Evolutionary conservation across 2,888 invertebrate species (phyloP), one percentile per base, ranked within the genome.

Genomic region (Hypomecis punctinalis): DNA sequence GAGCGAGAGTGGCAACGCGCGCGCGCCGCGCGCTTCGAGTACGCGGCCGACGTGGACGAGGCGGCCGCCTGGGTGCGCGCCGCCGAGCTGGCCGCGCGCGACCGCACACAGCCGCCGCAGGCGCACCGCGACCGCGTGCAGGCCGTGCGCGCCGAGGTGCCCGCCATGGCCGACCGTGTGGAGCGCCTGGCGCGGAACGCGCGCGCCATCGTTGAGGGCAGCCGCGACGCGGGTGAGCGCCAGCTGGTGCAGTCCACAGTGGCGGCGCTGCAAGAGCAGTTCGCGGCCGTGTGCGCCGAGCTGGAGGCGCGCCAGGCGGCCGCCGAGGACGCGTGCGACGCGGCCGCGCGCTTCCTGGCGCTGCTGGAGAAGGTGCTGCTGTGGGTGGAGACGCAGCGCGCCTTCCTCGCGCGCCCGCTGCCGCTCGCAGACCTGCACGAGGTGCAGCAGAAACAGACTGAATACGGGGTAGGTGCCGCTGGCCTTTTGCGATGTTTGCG

Each of bases 1-100:
- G 96, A 96, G 80, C 94, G 97, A 83, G 97, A 97, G 85, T 96
- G 97, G 90, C 97, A 97, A 85, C 95, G 97, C 70, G 98, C 98
- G 35, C 95, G 96, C 78, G 97, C 97, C 11, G 94, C 96, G 63
- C 95, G 97, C 63, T 94, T 95, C 56, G 98, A 98, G 74, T 98
- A 97, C 86, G 88, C 95, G 52, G 91, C 93, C 36, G 97, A 97
- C 79, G 96, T 97, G 36, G 97, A 97, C 72, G 95, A 95, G 70
- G 95, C 98, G 35, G 96, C 96, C 81, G 94, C 94, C 63, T 98
- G 98, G 98, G 93, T 98, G 66, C 95, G 96, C 74, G 95, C 96
- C 59, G 96, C 97, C 7, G 98, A 98, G 86, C 93, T 97, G 43
- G 96, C 96, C 77, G 95, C 97, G 40, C 96, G 97, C 79, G 97